These are phyloP conservation scores for Cirrhinus molitorella DNA, from an alignment of 2,797 vertebrate genomes.

Conservation along the genomic window DNA sequence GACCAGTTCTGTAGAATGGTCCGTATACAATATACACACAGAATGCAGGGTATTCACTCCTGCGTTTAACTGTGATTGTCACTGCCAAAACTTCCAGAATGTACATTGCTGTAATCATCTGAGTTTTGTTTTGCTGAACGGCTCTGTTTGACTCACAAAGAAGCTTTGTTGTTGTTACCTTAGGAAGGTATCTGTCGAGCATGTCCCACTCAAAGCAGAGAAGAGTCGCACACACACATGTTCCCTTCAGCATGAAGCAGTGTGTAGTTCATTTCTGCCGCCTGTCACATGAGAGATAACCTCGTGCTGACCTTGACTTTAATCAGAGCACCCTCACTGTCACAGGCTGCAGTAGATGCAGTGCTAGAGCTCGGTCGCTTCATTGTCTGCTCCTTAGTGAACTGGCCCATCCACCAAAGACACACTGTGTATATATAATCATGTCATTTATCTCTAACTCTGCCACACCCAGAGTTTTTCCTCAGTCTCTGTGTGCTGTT, in stretches of 20 bases:
- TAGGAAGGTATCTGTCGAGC: constrained; percentile 25
- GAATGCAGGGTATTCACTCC: not conserved
- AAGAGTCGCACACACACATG: constrained; percentile 24
- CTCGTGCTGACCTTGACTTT: constrained; percentile 77
- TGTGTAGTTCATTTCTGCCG: constrained; percentile 50
- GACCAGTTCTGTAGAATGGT: no score
- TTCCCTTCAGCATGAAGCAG: constrained; percentile 27
- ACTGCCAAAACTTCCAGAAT: not conserved
- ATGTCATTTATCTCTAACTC: not conserved
- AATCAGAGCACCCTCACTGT: constrained; percentile 68
- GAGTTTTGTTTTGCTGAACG: not conserved
- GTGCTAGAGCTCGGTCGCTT: constrained; percentile 57
- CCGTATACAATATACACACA: not conserved
- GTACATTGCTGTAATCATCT: not conserved
- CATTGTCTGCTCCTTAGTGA: constrained; percentile 17
- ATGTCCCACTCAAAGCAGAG: constrained; percentile 10
- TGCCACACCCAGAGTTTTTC: not conserved
- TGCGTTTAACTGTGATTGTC: not conserved
- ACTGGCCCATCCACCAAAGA: constrained; percentile 24
- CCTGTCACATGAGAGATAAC: constrained; percentile 72
- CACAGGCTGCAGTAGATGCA: constrained; percentile 67
- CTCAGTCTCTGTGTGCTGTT: constrained; percentile 9
- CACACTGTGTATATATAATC: not conserved
- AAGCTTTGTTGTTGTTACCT: constrained; percentile 23
- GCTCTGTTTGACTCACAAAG: constrained; percentile 33